Conservation (phyloP, 2,888 invertebrate genomes). For the Tromatobia lineatoria region DNA sequence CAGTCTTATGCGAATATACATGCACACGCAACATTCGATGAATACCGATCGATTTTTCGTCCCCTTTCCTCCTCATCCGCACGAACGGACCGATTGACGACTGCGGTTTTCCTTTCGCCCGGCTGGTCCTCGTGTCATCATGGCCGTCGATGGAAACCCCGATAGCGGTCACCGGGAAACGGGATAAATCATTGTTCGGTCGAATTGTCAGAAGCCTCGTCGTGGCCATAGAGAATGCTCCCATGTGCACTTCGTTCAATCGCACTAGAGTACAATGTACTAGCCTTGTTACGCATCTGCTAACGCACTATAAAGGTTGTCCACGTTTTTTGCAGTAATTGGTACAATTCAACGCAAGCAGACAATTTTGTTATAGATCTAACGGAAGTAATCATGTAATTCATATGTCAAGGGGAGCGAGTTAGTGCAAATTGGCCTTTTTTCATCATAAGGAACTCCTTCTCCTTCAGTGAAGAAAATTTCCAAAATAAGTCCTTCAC, state of each 20-base stretch:
- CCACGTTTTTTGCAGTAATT: neutral
- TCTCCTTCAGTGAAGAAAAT: too few relatives aligned
- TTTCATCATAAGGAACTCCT: too few relatives aligned
- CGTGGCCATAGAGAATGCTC: constrained; percentile 5
- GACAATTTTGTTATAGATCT: neutral
- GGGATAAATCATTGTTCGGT: constrained; percentile 54
- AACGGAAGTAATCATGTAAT: too few relatives aligned
- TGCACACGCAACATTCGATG: constrained; percentile 20
- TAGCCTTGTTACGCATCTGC: neutral
- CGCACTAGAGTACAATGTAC: neutral
- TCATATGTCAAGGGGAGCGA: too few relatives aligned
- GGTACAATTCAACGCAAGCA: neutral
- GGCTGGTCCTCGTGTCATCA: constrained; percentile 5
- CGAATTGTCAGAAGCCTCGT: constrained; percentile 31
- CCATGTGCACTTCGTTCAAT: neutral
- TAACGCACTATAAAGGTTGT: neutral
- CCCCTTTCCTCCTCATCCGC: neutral
- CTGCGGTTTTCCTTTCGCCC: constrained; percentile 46
- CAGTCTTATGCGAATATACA: neutral
- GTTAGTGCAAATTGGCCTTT: too few relatives aligned
- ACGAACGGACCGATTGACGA: constrained; percentile 36
- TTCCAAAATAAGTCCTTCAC: too few relatives aligned
- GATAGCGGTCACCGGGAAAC: constrained; percentile 37
- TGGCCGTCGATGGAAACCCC: neutral
- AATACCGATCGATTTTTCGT: constrained; percentile 33